Base-by-base conservation (phyloP, 1,140 invertebrate genomes). In the Temnothorax longispinosus region DNA sequence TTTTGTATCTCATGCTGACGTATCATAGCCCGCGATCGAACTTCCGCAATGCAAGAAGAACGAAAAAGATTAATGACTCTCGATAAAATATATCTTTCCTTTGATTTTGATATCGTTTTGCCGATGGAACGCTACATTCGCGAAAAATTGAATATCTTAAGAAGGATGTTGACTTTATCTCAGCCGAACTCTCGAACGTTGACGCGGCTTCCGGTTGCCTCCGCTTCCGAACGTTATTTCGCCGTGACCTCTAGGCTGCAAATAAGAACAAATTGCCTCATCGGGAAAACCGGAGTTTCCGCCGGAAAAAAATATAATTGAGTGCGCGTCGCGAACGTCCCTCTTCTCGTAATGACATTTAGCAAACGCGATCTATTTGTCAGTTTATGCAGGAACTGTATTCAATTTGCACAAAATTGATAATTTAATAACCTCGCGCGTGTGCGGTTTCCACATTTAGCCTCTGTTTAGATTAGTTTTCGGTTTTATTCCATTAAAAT, bases 181-280 rank as follows among this genome's bases (percentile, higher is more conserved):
- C 5, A 35, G 4, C 15, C 27, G 50, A 62, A 44, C 44, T 58
- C 8, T 62, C 60, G 82, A 74, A 74, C 65, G 8, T 56, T 21
- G 84, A 52, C 27, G 54, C 6, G 47, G 35, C 18, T 71, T 21
- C 58, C 35, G 21, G 44, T 27, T 64, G 27, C 54, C 18, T 54
- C 3, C 32, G 35, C 67, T 27, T 41, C 5, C 60, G 65, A 65
- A 85, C 52, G 65, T 74, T 77, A 58, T 67, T 77, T 52, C 7
- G 32, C 15, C 67, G 62, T 44, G 64, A 67, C 62, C 75, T 69
- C 75, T 69, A 47, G 50, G 35, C 50, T 44, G 75, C 38, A 86
- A 89, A 89, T 81, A 88, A 89, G 82, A 75, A 74, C 65, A n/a
- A 88, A 86, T 86, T 88, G 56, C 76, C 56, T 76, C n/a, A 32